Conservation (phyloP, 2,888 invertebrate genomes). For the Mythimna ferrago region DNA sequence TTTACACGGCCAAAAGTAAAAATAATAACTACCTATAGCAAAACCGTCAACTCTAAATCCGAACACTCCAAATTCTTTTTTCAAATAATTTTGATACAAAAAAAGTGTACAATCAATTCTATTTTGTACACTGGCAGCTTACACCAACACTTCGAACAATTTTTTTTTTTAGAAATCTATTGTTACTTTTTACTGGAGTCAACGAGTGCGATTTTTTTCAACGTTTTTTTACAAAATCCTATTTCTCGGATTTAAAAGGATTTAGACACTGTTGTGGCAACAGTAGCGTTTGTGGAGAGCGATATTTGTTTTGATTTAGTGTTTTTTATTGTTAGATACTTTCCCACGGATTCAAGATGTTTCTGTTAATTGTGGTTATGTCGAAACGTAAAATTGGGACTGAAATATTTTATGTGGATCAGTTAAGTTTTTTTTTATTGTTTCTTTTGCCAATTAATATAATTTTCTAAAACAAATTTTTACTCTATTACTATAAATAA, state of each 20-base stretch:
- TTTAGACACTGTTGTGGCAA: slow-evolving; percentile 90
- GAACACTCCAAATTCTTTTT: slow-evolving; percentile 75
- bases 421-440: background rate
- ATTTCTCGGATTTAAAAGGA: slow-evolving; percentile 90
- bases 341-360: slow-evolving; percentile 77
- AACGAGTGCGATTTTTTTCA: slow-evolving; percentile 82
- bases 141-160: slow-evolving; percentile 76
- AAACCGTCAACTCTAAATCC: slow-evolving; percentile 58
- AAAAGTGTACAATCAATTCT: slow-evolving; percentile 78
- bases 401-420: background rate
- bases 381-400: background rate
- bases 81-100: slow-evolving; percentile 67
- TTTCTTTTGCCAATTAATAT: background rate
- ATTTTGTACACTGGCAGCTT: slow-evolving; percentile 87
- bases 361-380: slow-evolving; percentile 25
- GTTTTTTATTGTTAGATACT: slow-evolving; percentile 65
- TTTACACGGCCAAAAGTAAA: slow-evolving; percentile 12
- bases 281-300: slow-evolving; percentile 86
- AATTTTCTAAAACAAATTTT: background rate
- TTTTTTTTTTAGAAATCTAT: slow-evolving; percentile 80
- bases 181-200: slow-evolving; percentile 86
- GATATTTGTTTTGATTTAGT: slow-evolving; percentile 88
- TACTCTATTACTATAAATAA: too few species aligned
- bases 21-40: slow-evolving; percentile 24
- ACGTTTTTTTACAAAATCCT: slow-evolving; percentile 82